Conservation (phyloP, 2,113 vertebrate genomes). For the Brachypodius melanocephalos region DNA sequence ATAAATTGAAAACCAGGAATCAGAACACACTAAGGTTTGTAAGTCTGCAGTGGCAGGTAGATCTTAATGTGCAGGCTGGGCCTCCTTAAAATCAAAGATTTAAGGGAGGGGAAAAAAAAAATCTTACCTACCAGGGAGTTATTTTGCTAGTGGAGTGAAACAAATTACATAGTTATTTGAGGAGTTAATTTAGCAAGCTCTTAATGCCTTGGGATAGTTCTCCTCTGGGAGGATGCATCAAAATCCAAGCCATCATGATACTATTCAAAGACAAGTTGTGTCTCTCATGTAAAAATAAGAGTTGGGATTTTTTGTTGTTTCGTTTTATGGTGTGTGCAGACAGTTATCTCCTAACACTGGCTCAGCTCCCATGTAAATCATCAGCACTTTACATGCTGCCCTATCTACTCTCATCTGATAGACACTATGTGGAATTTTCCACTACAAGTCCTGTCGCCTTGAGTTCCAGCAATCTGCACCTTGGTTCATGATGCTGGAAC, state of each 20-base stretch:
- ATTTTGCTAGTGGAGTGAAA: not conserved
- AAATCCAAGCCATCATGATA: not conserved
- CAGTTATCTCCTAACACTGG: constrained; percentile 18
- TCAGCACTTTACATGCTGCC: not conserved
- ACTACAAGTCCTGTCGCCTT: not conserved
- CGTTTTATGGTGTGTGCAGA: not conserved
- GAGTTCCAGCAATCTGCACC: constrained; percentile 24
- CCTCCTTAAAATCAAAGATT: not conserved
- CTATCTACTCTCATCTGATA: not conserved
- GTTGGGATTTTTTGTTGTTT: not conserved
- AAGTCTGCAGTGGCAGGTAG: not conserved
- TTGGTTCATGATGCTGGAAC: constrained; percentile 20
- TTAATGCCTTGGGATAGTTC: not conserved
- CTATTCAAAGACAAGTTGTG: not conserved
- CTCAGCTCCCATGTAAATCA: constrained; percentile 34
- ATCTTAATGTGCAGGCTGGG: not conserved
- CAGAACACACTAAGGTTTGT: not conserved
- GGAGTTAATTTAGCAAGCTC: not conserved
- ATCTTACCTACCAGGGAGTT: not conserved
- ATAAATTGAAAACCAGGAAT: not conserved
- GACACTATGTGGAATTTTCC: constrained; percentile 45
- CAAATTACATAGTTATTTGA: not conserved
- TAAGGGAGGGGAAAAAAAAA: not conserved
- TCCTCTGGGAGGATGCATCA: not conserved
- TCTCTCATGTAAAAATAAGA: not conserved